phyloP scores from a whole-genome alignment of 1,140 invertebrate genomes.

The Aphelenchoides avenae region DNA sequence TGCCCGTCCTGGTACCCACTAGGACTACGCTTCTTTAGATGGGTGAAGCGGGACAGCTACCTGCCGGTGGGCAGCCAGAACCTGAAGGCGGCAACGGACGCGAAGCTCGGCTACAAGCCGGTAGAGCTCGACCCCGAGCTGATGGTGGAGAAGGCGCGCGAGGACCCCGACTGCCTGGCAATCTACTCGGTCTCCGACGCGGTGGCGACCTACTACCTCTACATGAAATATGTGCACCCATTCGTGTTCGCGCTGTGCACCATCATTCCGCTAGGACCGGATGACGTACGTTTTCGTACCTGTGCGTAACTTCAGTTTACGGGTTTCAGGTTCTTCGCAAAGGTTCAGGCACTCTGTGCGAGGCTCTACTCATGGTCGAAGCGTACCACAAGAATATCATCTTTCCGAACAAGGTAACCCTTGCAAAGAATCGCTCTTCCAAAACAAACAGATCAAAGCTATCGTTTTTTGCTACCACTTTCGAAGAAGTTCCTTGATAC shows the following conservation, averaged over 20 bases:
- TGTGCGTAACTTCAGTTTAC: no score
- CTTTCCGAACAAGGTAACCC: constrained; percentile 98
- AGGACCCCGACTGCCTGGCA: constrained; percentile 85
- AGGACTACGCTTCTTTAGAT: constrained; percentile 67
- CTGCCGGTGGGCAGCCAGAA: constrained; percentile 93
- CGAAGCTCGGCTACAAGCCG: constrained; percentile 89
- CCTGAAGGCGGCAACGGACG: constrained; percentile 92
- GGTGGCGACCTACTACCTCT: constrained; percentile 96
- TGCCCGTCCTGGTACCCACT: constrained; percentile 3
- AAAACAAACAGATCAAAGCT: no score
- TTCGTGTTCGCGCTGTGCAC: constrained; percentile 98
- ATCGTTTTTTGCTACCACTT: no score
- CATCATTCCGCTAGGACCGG: constrained; percentile 96
- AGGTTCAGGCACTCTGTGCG: constrained; percentile 90
- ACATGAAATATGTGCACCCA: constrained; percentile 98
- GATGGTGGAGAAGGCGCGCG: constrained; percentile 90
- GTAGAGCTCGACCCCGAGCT: constrained; percentile 97
- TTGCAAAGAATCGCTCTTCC: no score
- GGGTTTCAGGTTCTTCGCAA: constrained; percentile 82
- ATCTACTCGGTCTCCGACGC: constrained; percentile 99
- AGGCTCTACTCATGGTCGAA: constrained; percentile 92
- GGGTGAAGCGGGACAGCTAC: constrained; percentile 95
- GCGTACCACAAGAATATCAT: constrained; percentile 92
- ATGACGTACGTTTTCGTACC: constrained; percentile 70
- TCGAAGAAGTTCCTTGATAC: no score